These are phyloP conservation scores for Ecdyonurus torrentis DNA, from an alignment of 2,888 invertebrate genomes.

Conservation along the genomic window DNA sequence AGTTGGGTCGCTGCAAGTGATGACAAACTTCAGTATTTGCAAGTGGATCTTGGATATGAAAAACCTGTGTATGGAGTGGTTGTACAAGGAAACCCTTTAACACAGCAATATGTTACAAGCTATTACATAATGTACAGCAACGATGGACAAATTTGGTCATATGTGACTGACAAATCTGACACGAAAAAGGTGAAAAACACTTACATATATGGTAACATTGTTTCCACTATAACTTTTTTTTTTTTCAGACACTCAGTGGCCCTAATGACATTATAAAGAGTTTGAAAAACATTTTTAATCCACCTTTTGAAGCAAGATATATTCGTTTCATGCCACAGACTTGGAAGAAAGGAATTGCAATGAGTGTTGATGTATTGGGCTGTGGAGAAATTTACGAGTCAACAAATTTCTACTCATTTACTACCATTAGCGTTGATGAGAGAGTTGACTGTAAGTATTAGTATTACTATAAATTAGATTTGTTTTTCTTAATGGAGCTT, in stretches of 20 bases:
- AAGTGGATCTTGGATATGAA: conserved; percentile 43
- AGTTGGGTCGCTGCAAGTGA: conserved; percentile 48
- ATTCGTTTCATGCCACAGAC: conserved; percentile 54
- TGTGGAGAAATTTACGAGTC: too few relatives aligned
- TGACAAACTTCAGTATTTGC: conserved; percentile 48
- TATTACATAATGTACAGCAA: conserved; percentile 38
- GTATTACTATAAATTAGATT: too few relatives aligned
- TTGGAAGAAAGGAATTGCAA: conserved; percentile 50
- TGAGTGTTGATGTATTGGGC: conserved; percentile 58
- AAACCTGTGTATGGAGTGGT: conserved; percentile 58
- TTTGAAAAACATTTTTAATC: conserved; percentile 43
- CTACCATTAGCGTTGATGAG: too few relatives aligned
- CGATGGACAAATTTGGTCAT: conserved; percentile 18
- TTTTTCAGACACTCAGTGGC: conserved; percentile 48
- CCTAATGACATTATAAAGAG: conserved; percentile 41
- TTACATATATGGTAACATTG: not conserved
- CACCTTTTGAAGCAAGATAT: conserved; percentile 57
- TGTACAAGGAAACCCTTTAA: conserved; percentile 41
- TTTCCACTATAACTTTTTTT: not conserved
- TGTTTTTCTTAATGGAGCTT: too few relatives aligned
- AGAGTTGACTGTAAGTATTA: too few relatives aligned
- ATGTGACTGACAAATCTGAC: conserved; percentile 24
- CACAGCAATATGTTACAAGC: conserved; percentile 52
- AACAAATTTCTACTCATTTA: too few relatives aligned
- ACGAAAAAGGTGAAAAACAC: not conserved